Percentiles rank a stretch among this genome's conserved stretches.
Evolutionary conservation across 2,888 invertebrate species (phyloP).

Genomic region (Volucella zonaria): DNA sequence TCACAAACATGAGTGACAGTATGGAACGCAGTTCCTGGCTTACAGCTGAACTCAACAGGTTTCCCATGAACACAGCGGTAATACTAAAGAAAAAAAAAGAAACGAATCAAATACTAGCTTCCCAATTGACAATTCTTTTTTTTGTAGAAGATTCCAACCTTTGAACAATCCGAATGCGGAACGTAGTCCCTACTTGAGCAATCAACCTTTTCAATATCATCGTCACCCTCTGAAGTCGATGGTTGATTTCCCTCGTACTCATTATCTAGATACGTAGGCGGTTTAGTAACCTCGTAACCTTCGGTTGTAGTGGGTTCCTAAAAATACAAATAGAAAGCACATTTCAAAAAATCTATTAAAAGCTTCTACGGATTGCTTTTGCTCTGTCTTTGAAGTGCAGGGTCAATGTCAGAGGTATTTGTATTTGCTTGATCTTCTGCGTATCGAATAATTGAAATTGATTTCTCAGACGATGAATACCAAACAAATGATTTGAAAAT

Average conservation of each 20-base stretch:
- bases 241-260: slow-evolving; percentile 44
- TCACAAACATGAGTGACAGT: slow-evolving; percentile 88
- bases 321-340: slow-evolving; percentile 41
- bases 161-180: slow-evolving; percentile 85
- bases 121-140: neutral
- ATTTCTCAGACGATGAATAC: slow-evolving; percentile 26
- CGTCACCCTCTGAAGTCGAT: slow-evolving; percentile 76
- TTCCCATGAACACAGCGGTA: slow-evolving; percentile 93
- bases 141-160: slow-evolving; percentile 81
- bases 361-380: neutral
- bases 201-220: slow-evolving; percentile 78
- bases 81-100: slow-evolving; percentile 85
- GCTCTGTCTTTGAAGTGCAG: slow-evolving; percentile 38
- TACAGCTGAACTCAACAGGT: slow-evolving; percentile 88
- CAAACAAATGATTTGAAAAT: slow-evolving; percentile 41
- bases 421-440: slow-evolving; percentile 50
- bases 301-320: slow-evolving; percentile 76
- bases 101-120: slow-evolving; percentile 23
- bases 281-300: slow-evolving; percentile 77
- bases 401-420: slow-evolving; percentile 49
- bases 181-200: slow-evolving; percentile 85
- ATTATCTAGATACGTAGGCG: slow-evolving; percentile 79
- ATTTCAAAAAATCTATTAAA: neutral
- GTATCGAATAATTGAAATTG: slow-evolving; percentile 47
- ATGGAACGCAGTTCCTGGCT: slow-evolving; percentile 90